Percentiles rank a stretch among this genome's conserved stretches.
phyloP scores from a whole-genome alignment of 2,113 vertebrate genomes.

The Mixornis gularis region DNA sequence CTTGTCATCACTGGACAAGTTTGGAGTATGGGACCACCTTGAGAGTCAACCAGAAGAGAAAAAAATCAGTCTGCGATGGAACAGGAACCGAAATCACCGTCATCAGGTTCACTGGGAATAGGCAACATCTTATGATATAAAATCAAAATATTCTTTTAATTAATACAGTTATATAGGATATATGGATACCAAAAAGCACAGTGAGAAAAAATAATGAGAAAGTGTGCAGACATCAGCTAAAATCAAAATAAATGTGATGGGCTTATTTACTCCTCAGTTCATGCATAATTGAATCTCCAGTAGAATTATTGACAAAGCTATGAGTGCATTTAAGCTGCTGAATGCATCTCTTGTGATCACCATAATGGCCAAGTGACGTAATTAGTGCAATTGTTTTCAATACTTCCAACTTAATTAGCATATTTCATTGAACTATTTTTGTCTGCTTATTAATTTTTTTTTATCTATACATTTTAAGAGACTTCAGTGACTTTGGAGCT shows the following conservation, averaged over 20 bases:
- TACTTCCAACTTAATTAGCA: not conserved
- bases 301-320: not conserved
- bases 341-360: not conserved
- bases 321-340: not conserved
- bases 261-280: not conserved
- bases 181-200: not conserved
- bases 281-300: not conserved
- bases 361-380: not conserved
- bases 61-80: not conserved
- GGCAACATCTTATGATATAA: not conserved
- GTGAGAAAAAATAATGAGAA: not conserved
- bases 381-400: not conserved
- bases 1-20: slow-evolving; percentile 55
- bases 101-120: not conserved
- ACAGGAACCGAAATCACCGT: not conserved
- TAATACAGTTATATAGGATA: not conserved
- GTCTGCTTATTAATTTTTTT: not conserved
- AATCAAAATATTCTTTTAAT: not conserved
- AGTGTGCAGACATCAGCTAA: not conserved
- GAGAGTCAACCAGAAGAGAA: not conserved
- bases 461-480: not conserved
- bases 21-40: slow-evolving; percentile 53
- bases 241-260: not conserved
- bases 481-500: not conserved
- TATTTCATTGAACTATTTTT: not conserved